Evolutionary conservation across 2,888 invertebrate species (phyloP), one percentile per base, ranked within the genome.

Genomic region (Rugalucina vietnamica): DNA sequence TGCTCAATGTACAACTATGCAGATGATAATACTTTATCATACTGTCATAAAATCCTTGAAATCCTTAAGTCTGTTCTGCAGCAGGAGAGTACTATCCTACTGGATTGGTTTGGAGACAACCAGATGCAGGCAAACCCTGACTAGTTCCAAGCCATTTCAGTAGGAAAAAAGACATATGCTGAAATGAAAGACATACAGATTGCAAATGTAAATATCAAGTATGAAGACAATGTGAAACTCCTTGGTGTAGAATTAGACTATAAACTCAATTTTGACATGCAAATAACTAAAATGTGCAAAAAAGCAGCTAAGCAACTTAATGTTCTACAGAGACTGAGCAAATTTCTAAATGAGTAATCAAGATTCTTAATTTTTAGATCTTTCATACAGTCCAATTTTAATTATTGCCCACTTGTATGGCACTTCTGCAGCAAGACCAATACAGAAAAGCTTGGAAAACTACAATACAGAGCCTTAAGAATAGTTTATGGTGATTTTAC

Each of bases 11-110:
- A 71, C 24, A 71, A 71, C 29, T 36, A 71, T 24, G 71, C 36
- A 36, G 71, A 71, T 27, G 71, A 71, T 37, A 71, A 71, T 39
- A 36, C 71, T n/a, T 10, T 71, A 37, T 71, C 71, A 18, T 71
- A 10, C 34, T 37, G 24, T 34, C 37, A 71, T 27, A 24, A 8
- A 21, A 37, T 18, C 24, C 5, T 71, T 8, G 24, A 12, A 4
- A 37, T 37, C 24, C 27, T 71, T 18, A 71, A 71, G 24, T 8
- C 36, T 21, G 24, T 24, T 5, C 71, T 37, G 10, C 10, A 71
- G 24, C 36, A 8, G 8, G 71, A 71, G 24, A 71, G 71, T n/a
- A 12, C 29, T 27, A 29, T 29, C 34, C 21, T 29, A 29, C 65
- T 32, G 34, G n/a, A 65, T 18, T 54, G 54, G 54, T 54, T 54